A percentile compares a stretch with the other conserved stretches of the same genome.
Evolutionary conservation across 2,113 vertebrate species (phyloP).

Genomic region (Isurus oxyrinchus): DNA sequence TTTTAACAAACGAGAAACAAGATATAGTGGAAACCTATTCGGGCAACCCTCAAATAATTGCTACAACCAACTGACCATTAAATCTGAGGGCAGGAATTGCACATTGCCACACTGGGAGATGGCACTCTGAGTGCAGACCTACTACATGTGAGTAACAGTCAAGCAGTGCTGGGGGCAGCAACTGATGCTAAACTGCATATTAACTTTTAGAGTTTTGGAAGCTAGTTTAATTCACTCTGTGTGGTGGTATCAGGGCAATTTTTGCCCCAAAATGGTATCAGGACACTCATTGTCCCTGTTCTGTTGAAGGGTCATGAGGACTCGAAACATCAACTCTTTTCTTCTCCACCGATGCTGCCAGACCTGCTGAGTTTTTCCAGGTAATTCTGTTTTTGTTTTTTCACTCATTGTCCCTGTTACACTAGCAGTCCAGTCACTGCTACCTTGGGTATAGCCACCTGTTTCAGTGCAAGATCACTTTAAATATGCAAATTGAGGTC

Average conservation of each 20-base stretch:
- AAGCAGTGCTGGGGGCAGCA: too few relatives aligned
- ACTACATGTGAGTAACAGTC: neutral
- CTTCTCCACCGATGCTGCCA: too few relatives aligned
- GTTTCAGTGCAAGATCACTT: neutral
- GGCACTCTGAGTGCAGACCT: neutral
- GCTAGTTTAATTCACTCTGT: neutral
- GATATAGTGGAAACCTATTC: neutral
- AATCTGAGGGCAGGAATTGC: neutral
- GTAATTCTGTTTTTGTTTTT: too few relatives aligned
- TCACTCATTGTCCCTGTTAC: neutral
- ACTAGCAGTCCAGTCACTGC: neutral
- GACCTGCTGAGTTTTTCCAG: too few relatives aligned
- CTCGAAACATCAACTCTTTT: too few relatives aligned
- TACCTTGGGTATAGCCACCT: neutral
- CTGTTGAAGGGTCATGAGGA: too few relatives aligned
- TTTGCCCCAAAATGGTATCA: neutral
- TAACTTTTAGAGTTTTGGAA: neutral
- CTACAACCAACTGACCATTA: neutral
- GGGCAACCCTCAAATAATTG: neutral
- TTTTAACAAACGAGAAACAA: neutral
- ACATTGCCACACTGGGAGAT: neutral
- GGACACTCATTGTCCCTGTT: neutral
- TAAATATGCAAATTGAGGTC: neutral
- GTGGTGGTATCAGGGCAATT: too few relatives aligned
- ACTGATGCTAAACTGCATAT: neutral